A percentile compares a stretch with the other conserved stretches of the same genome.
Evolutionary conservation across 2,888 invertebrate genomes (phyloP).

Genomic region (Pecten maximus): DNA sequence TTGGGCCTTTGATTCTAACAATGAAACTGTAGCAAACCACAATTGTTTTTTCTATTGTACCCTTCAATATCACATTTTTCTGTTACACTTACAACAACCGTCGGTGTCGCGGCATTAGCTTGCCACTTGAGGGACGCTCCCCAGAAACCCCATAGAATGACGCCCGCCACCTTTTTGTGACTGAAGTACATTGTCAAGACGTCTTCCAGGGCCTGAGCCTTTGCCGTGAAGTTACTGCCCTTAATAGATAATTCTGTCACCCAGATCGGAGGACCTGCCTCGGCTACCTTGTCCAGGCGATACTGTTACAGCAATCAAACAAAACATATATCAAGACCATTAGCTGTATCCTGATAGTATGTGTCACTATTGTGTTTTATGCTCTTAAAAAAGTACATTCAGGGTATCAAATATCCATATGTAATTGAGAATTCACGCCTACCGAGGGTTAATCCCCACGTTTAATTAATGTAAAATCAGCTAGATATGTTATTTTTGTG

Average conservation of each 20-base stretch:
- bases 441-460: too few relatives aligned
- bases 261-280: slow-evolving; percentile 68
- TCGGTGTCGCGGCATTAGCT: not conserved
- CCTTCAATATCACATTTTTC: not conserved
- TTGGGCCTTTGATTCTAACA: too few relatives aligned
- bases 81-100: not conserved
- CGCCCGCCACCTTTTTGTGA: slow-evolving; percentile 54
- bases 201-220: slow-evolving; percentile 57
- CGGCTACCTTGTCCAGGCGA: slow-evolving; percentile 62
- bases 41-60: not conserved
- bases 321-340: not conserved
- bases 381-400: too few relatives aligned
- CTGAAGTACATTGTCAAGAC: slow-evolving; percentile 55
- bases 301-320: slow-evolving; percentile 53
- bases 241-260: slow-evolving; percentile 67
- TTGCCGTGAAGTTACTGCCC: slow-evolving; percentile 49
- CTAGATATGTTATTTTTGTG: too few relatives aligned
- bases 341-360: not conserved
- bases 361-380: too few relatives aligned
- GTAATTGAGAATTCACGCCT: too few relatives aligned
- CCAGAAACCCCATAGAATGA: slow-evolving; percentile 70
- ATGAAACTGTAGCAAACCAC: not conserved
- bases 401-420: too few relatives aligned
- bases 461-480: too few relatives aligned
- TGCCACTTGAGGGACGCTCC: slow-evolving; percentile 51